Percentiles rank a stretch among this genome's conserved stretches.
These are phyloP conservation scores for Trichonephila clavipes DNA, from an alignment of 1,140 invertebrate genomes.

Conservation along the genomic window DNA sequence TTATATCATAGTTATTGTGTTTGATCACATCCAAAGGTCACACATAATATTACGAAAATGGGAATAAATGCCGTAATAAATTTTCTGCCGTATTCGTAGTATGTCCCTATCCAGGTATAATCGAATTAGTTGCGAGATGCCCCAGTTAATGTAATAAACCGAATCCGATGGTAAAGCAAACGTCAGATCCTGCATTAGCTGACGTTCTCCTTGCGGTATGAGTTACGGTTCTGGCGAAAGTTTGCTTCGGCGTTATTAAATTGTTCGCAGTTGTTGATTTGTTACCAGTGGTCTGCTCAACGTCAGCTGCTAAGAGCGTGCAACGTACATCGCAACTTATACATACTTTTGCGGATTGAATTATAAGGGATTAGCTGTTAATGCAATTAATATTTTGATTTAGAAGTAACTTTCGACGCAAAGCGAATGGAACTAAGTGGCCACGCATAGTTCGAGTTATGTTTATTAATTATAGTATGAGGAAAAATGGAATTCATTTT, in stretches of 20 bases:
- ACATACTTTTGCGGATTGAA: too few species aligned
- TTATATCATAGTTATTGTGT: neutral
- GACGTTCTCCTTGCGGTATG: neutral
- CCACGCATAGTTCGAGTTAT: too few species aligned
- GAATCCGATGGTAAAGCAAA: neutral
- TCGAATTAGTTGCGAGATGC: neutral
- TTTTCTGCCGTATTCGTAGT: neutral
- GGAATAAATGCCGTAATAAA: slow-evolving; percentile 18
- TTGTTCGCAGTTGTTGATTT: slow-evolving; percentile 4
- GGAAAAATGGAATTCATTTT: too few species aligned
- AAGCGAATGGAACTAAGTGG: neutral
- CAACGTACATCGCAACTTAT: too few species aligned
- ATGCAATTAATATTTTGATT: neutral
- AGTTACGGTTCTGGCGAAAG: neutral
- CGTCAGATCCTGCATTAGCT: neutral
- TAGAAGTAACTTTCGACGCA: neutral
- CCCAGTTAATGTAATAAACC: neutral
- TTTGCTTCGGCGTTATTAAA: slow-evolving; percentile 19
- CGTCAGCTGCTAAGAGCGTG: neutral
- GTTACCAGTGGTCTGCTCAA: neutral
- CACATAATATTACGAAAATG: neutral
- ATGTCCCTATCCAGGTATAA: slow-evolving; percentile 1
- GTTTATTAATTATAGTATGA: too few species aligned
- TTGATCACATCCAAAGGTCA: neutral
- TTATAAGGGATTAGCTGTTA: too few species aligned